phyloP scores from a whole-genome alignment of 2,797 vertebrate genomes.

The Brachyrhaphis roseni region DNA sequence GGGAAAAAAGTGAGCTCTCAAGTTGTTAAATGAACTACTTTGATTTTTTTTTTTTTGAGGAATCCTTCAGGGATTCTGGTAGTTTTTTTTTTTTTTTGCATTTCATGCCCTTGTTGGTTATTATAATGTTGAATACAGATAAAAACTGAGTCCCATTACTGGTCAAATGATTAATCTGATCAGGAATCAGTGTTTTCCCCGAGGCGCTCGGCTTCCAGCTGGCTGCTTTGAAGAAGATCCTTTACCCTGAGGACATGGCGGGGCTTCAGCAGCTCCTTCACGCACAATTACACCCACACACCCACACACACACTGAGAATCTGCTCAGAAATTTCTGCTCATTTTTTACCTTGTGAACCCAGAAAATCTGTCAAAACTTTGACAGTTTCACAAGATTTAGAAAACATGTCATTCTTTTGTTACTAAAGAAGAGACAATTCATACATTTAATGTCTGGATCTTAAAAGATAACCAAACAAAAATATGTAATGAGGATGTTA shows the following conservation, averaged over 20 bases:
- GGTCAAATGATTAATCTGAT: conserved; percentile 78
- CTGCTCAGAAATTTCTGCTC: conserved; percentile 19
- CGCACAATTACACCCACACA: conserved; percentile 41
- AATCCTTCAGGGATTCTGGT: conserved; percentile 61
- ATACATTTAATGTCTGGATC: neutral
- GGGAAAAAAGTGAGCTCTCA: conserved; percentile 51
- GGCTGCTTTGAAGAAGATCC: conserved; percentile 85
- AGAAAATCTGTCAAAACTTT: conserved; percentile 1
- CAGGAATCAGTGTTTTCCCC: conserved; percentile 76
- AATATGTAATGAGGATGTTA: neutral
- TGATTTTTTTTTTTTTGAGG: conserved; percentile 63
- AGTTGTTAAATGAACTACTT: conserved; percentile 69
- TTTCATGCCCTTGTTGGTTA: conserved; percentile 61
- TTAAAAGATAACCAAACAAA: neutral
- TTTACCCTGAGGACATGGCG: conserved; percentile 74
- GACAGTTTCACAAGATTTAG: neutral
- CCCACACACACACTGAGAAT: conserved; percentile 15
- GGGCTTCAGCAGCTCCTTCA: conserved; percentile 78
- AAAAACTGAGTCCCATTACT: conserved; percentile 67
- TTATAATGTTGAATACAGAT: conserved; percentile 63
- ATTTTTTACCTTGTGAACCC: conserved; percentile 3
- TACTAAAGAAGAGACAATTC: neutral
- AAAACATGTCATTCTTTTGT: neutral
- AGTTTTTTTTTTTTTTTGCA: conserved; percentile 49
- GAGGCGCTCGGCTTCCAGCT: conserved; percentile 73